Conservation (phyloP, 1,140 invertebrate genomes). For the Venturia canescens region DNA sequence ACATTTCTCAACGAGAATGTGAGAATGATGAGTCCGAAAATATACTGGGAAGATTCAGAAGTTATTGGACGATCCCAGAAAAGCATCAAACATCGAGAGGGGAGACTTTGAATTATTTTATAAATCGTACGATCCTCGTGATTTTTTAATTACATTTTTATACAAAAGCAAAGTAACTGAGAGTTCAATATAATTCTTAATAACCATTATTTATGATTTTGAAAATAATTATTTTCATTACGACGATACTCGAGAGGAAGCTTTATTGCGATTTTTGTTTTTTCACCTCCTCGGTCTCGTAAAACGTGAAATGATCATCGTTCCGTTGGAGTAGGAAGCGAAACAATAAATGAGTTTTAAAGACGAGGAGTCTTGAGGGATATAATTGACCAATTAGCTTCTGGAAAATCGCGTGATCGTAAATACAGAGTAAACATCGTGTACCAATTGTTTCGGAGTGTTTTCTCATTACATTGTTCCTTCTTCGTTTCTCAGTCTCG, state of each 20-base stretch:
- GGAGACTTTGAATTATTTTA: too few relatives aligned
- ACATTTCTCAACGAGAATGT: too few relatives aligned
- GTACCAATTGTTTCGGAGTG: constrained; percentile 21
- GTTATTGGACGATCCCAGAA: too few relatives aligned
- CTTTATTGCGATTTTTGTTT: neutral
- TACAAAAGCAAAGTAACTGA: too few relatives aligned
- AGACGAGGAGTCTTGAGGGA: constrained; percentile 13
- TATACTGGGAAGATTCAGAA: too few relatives aligned
- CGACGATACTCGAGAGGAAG: too few relatives aligned
- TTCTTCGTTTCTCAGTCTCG: neutral
- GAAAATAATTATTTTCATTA: too few relatives aligned
- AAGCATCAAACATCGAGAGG: too few relatives aligned
- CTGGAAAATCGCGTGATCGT: constrained; percentile 30
- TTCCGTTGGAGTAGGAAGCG: neutral
- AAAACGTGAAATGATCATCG: neutral
- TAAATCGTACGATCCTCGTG: too few relatives aligned
- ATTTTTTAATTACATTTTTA: too few relatives aligned
- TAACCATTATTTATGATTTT: neutral
- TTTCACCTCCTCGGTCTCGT: neutral
- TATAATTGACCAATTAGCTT: constrained; percentile 37
- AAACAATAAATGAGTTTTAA: neutral
- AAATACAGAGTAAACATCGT: constrained; percentile 16
- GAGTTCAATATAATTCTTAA: neutral
- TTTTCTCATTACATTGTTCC: constrained; percentile 38
- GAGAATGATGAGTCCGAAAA: too few relatives aligned